phyloP scores from a whole-genome alignment of 2,113 vertebrate species.

The Thunnus thynnus region DNA sequence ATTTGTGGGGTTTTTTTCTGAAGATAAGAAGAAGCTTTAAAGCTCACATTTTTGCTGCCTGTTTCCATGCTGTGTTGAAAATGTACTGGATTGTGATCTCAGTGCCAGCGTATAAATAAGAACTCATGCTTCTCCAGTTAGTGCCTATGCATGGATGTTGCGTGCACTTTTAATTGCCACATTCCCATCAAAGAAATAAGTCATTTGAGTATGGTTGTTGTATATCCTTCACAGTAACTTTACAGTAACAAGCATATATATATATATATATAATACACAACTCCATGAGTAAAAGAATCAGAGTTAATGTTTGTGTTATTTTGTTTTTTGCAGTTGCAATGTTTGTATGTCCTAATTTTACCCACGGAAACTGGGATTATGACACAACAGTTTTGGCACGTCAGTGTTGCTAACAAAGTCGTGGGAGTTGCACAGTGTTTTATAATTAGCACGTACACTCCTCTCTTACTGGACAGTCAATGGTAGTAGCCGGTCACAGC shows the following conservation, averaged over 20 bases:
- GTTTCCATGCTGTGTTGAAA: not conserved
- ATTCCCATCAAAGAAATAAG: too few species aligned
- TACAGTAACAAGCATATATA: too few species aligned
- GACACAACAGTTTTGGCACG: slow-evolving; percentile 34
- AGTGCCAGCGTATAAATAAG: not conserved
- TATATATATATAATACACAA: too few species aligned
- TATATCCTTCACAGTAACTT: too few species aligned
- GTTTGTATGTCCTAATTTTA: not conserved
- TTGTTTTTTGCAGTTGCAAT: slow-evolving; percentile 7
- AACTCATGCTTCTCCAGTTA: not conserved
- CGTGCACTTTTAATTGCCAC: not conserved
- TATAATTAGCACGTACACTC: slow-evolving; percentile 70
- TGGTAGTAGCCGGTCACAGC: slow-evolving; percentile 54
- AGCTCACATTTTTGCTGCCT: not conserved
- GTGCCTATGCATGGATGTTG: not conserved
- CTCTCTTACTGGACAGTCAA: slow-evolving; percentile 61
- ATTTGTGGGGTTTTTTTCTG: not conserved
- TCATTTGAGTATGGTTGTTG: too few species aligned
- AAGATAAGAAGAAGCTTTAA: not conserved
- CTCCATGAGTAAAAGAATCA: too few species aligned
- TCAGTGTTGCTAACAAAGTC: slow-evolving; percentile 46
- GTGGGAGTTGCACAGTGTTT: slow-evolving; percentile 43
- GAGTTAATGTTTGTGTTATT: not conserved
- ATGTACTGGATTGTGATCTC: too few species aligned
- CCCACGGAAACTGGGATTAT: slow-evolving; percentile 13